Conservation (phyloP, 2,797 vertebrate genomes). For the Characodon lateralis region DNA sequence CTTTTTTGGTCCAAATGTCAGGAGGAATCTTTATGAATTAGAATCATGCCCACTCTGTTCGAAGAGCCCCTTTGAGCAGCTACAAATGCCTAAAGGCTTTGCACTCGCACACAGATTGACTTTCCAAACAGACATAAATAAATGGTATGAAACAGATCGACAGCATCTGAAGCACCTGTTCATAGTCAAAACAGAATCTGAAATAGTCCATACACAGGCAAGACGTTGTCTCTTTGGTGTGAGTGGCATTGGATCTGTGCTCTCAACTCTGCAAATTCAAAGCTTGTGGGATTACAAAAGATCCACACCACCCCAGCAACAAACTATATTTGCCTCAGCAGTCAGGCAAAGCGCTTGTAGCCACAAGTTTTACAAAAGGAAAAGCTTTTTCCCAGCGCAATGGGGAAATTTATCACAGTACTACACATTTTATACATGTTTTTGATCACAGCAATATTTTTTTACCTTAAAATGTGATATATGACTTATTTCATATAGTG, state of each 20-base stretch:
- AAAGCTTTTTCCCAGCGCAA: constrained; percentile 8
- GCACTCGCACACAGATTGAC: background rate
- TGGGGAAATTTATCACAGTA: background rate
- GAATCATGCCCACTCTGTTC: background rate
- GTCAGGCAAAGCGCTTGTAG: constrained; percentile 12
- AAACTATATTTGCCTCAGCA: constrained; percentile 26
- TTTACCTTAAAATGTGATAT: background rate
- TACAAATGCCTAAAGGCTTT: constrained; percentile 5
- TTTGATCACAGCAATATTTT: background rate
- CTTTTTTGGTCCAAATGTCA: background rate
- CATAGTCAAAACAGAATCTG: background rate
- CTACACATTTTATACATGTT: background rate
- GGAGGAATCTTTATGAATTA: background rate
- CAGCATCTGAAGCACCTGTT: background rate
- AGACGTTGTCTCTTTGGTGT: background rate
- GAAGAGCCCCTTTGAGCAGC: background rate
- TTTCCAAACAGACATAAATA: background rate
- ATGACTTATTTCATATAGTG: background rate
- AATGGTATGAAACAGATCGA: background rate
- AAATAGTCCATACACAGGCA: background rate
- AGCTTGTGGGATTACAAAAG: constrained; percentile 36
- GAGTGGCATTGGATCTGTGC: constrained; percentile 10
- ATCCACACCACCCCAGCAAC: constrained; percentile 21
- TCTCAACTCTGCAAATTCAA: constrained; percentile 18
- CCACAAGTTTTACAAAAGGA: constrained; percentile 21